Conservation (phyloP, 2,888 invertebrate genomes). For the Phanerotoma sp. region DNA sequence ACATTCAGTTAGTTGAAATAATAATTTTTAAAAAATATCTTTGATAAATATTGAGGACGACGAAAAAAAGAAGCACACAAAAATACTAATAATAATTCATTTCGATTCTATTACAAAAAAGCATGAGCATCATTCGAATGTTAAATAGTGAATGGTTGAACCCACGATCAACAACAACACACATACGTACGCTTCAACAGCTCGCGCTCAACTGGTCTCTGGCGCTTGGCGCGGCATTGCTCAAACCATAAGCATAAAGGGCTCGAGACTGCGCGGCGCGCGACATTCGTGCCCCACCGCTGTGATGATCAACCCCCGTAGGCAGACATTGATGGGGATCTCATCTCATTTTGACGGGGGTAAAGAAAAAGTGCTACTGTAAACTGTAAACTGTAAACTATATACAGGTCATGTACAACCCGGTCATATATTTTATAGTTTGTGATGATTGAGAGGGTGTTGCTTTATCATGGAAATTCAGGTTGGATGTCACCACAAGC, state of each 20-base stretch:
- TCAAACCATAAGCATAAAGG: slow-evolving; percentile 45
- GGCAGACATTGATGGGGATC: slow-evolving; percentile 13
- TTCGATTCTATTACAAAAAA: no score
- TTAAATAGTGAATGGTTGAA: no score
- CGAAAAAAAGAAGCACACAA: no score
- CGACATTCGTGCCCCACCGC: slow-evolving; percentile 20
- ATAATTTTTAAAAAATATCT: no score
- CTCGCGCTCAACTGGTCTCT: slow-evolving; percentile 56
- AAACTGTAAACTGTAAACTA: background rate
- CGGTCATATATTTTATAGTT: no score
- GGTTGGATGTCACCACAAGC: slow-evolving; percentile 23
- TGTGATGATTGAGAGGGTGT: no score
- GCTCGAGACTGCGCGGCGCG: slow-evolving; percentile 52
- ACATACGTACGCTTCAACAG: slow-evolving; percentile 50
- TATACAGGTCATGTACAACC: background rate
- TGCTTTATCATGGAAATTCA: slow-evolving; percentile 38
- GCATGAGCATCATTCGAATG: no score
- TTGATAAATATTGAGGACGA: no score
- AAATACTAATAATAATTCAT: no score
- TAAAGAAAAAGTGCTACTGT: background rate
- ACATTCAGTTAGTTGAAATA: no score
- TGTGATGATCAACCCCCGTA: slow-evolving; percentile 13
- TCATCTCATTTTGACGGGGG: background rate
- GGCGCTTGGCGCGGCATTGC: slow-evolving; percentile 48
- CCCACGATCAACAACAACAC: slow-evolving; percentile 32